phyloP scores from a whole-genome alignment of 2,113 vertebrate species.

The Misgurnus anguillicaudatus region DNA sequence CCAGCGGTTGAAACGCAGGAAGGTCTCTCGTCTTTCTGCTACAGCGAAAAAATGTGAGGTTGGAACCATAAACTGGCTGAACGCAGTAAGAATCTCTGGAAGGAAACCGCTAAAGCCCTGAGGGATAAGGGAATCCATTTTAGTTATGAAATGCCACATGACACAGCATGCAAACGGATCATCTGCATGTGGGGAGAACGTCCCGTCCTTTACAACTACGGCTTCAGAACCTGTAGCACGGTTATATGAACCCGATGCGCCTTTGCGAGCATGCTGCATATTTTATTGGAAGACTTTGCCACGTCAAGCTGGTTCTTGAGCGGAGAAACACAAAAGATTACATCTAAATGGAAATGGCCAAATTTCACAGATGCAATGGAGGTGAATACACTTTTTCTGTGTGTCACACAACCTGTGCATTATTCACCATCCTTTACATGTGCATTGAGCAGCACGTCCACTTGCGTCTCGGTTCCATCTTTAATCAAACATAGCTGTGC shows the following conservation, averaged over 20 bases:
- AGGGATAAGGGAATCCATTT: constrained; percentile 42
- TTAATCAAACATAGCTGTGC: constrained; percentile 36
- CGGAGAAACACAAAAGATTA: not conserved
- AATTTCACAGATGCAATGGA: not conserved
- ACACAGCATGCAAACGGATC: constrained; percentile 32
- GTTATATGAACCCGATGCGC: not conserved
- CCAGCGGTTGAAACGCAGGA: constrained; percentile 43
- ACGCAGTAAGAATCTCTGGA: constrained; percentile 42
- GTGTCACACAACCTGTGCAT: constrained; percentile 37
- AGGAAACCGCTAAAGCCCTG: constrained; percentile 26
- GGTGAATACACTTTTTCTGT: not conserved
- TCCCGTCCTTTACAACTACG: not conserved
- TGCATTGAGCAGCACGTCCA: constrained; percentile 10
- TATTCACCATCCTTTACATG: constrained; percentile 39
- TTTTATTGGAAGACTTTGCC: not conserved
- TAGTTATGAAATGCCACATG: constrained; percentile 42
- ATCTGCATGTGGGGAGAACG: constrained; percentile 2
- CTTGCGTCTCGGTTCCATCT: constrained; percentile 14
- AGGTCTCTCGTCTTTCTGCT: constrained; percentile 34
- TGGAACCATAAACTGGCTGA: constrained; percentile 44
- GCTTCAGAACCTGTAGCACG: not conserved
- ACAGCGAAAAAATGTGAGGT: constrained; percentile 42
- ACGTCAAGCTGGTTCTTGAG: constrained; percentile 7
- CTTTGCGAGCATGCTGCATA: not conserved
- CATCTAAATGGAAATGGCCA: constrained; percentile 35